These are phyloP conservation scores for Urosaurus nigricauda DNA, from an alignment of 2,797 vertebrate genomes.

Conservation along the genomic window DNA sequence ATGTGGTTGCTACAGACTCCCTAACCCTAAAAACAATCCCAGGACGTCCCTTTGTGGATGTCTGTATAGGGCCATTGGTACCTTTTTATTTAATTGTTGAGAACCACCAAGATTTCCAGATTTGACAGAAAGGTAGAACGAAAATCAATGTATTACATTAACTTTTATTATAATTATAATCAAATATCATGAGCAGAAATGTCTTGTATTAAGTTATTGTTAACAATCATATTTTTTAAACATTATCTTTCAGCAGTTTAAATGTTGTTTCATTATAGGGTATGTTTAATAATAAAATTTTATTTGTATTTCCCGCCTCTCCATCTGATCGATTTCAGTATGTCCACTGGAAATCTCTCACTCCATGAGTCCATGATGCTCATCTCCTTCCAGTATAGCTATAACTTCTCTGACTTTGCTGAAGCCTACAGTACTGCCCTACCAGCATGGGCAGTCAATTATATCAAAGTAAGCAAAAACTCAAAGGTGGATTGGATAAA, in stretches of 20 bases:
- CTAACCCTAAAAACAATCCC: no score
- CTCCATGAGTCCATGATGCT: constrained; percentile 2
- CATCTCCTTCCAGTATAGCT: constrained; percentile 52
- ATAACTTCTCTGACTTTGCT: constrained; percentile 68
- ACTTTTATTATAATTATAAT: not conserved
- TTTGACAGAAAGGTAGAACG: not conserved
- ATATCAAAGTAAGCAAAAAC: constrained; percentile 64
- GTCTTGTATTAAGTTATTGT: fast-evolving
- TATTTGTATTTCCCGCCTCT: no score
- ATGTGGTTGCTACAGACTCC: no score
- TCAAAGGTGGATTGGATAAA: constrained; percentile 71
- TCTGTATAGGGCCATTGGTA: no score
- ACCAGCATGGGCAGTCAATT: constrained; percentile 67
- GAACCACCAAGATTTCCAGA: not conserved
- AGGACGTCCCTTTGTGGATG: no score
- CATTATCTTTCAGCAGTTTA: constrained; percentile 4
- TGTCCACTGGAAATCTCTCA: constrained; percentile 17
- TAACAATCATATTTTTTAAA: not conserved
- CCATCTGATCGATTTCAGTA: no score
- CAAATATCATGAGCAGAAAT: not conserved
- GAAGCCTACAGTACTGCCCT: constrained; percentile 57
- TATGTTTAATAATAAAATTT: no score
- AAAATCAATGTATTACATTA: not conserved
- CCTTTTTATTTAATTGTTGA: not conserved
- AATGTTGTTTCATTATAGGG: not conserved